Conservation (phyloP, 2,888 invertebrate species). For the Creontiades dilutus region DNA sequence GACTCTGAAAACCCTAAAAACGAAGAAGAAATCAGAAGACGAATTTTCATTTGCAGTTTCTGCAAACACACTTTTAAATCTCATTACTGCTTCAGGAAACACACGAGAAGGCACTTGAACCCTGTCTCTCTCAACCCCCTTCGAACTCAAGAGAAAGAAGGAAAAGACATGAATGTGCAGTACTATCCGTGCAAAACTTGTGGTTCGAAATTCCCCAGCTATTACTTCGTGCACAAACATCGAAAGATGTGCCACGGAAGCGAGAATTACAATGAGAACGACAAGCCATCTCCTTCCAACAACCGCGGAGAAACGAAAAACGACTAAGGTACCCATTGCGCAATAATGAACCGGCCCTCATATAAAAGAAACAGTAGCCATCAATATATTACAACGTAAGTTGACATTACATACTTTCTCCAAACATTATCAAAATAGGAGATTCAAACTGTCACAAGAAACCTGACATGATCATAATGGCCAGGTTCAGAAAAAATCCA, state of each 20-base stretch:
- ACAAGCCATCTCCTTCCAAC: conserved; percentile 52
- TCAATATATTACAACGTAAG: too few species aligned
- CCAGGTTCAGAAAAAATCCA: too few species aligned
- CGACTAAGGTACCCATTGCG: background rate
- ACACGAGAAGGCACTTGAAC: conserved; percentile 85
- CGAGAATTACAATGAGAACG: conserved; percentile 78
- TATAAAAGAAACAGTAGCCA: too few species aligned
- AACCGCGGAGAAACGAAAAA: conserved; percentile 23
- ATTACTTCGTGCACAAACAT: conserved; percentile 92
- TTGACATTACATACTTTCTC: too few species aligned
- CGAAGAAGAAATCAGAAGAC: conserved; percentile 56
- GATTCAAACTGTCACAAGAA: too few species aligned
- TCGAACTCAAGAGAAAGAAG: conserved; percentile 10
- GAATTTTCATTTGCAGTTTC: conserved; percentile 84
- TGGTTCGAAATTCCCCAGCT: conserved; percentile 94
- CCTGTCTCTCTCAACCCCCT: conserved; percentile 79
- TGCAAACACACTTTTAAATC: conserved; percentile 90
- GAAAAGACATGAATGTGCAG: conserved; percentile 87
- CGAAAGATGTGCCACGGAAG: conserved; percentile 90
- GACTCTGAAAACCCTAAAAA: conserved; percentile 39
- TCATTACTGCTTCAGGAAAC: conserved; percentile 91
- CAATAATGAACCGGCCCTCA: too few species aligned
- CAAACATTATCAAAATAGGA: too few species aligned
- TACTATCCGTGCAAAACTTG: conserved; percentile 96
- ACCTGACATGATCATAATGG: too few species aligned